Percentiles rank a stretch among this genome's conserved stretches.
Evolutionary conservation across 2,888 invertebrate species (phyloP).

Genomic region (Thecophora atra): DNA sequence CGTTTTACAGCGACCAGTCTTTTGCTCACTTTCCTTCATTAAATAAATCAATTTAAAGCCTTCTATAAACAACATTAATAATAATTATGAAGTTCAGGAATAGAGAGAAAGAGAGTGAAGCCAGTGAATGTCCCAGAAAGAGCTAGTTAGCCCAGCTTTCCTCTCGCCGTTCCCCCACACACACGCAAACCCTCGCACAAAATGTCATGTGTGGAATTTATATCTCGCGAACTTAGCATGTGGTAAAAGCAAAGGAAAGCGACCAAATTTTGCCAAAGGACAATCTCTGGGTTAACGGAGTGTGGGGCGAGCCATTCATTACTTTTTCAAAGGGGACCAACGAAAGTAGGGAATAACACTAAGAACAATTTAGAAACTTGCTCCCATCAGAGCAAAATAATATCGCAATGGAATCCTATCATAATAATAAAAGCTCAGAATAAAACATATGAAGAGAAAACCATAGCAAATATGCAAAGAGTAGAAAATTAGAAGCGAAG

Average conservation of each 20-base stretch:
- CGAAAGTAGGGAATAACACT: too few relatives aligned
- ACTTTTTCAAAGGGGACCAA: neutral
- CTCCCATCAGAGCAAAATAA: too few relatives aligned
- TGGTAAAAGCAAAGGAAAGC: neutral
- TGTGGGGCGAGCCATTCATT: neutral
- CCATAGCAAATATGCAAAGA: too few relatives aligned
- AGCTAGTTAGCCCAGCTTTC: neutral
- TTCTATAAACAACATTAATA: slow-evolving; percentile 13
- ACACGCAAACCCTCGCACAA: neutral
- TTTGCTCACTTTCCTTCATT: neutral
- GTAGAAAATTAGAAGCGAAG: too few relatives aligned
- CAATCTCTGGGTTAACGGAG: neutral
- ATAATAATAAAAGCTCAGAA: too few relatives aligned
- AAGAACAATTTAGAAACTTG: too few relatives aligned
- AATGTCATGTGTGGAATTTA: neutral
- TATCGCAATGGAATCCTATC: too few relatives aligned
- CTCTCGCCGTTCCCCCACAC: neutral
- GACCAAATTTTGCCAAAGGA: neutral
- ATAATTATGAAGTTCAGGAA: neutral
- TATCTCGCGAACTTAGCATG: slow-evolving; percentile 6
- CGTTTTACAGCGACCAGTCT: neutral
- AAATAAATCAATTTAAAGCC: slow-evolving; percentile 24
- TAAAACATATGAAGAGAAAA: too few relatives aligned
- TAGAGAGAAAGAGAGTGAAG: too few relatives aligned
- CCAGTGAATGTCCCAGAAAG: too few relatives aligned